Base-by-base conservation (phyloP, 2,113 vertebrate genomes). In the Neogobius melanostomus region DNA sequence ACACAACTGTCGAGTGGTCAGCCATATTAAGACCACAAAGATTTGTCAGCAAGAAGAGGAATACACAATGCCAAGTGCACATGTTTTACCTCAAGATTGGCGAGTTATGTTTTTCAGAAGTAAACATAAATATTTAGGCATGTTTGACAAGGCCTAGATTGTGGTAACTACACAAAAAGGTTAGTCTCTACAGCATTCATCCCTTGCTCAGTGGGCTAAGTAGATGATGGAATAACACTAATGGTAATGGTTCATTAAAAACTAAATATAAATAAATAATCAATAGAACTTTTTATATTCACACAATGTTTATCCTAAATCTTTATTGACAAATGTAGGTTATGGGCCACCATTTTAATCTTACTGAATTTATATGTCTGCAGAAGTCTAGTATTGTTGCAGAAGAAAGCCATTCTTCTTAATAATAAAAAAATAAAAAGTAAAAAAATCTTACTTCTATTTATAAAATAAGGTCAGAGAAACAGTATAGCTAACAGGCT, bases 111-210 rank as follows among this genome's bases (percentile, higher is more conserved):
- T 42, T 14, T 42, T 21, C 56, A 59, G 11, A 14, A 42, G 36
- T 43, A 61, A 44, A 61, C 42, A n/a, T 61, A 61, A 16, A 61
- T 61, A 61, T 61, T 61, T 61, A 42, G 59, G 15, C 43, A 45
- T 44, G 14, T 61, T 61, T 43, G 59, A 61, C 59, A 59, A 59
- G 56, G 28, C 12, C 21, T 42, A 45, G 28, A 15, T 61, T 61
- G 59, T 61, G 59, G 44, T 16, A 12, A 8, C 36, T 75, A 74
- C 44, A 43, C 62, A 59, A 51, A 46, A 49, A 16, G 53, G 57
- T 74, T 75, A 64, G 66, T 80, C 81, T 42, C 12, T 36, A 6
- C 1, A 3, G 11, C 56, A 14, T 59, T 59, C 56, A 59, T 59
- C 56, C 36, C 11, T 11, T 3, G 28, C 21, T 42, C 21, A 59